Conservation (phyloP, 2,113 vertebrate genomes). For the Craseonycteris thonglongyai region DNA sequence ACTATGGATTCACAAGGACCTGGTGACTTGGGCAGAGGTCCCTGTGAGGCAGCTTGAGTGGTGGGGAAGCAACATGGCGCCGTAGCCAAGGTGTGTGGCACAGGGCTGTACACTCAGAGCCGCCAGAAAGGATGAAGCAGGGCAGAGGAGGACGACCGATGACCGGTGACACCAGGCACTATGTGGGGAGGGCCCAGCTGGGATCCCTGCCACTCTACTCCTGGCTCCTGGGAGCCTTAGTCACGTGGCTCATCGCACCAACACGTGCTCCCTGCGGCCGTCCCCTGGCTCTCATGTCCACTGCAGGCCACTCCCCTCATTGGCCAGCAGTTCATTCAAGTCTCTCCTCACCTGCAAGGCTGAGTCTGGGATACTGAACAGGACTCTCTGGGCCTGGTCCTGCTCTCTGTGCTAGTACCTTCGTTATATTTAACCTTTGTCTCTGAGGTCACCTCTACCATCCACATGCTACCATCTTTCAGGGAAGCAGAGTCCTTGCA, state of each 20-base stretch:
- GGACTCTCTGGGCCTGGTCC: background rate
- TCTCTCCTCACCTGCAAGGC: background rate
- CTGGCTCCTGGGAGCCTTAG: background rate
- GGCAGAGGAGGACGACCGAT: background rate
- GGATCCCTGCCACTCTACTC: background rate
- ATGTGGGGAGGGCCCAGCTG: background rate
- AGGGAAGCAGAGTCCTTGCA: background rate
- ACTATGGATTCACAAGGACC: accelerated
- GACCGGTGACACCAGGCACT: background rate
- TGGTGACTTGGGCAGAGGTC: background rate
- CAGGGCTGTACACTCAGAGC: background rate
- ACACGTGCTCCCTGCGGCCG: accelerated
- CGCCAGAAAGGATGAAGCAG: background rate
- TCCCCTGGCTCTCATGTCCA: background rate
- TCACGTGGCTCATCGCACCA: accelerated
- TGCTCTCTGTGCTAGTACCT: background rate
- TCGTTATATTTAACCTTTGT: background rate
- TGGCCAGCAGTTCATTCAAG: background rate
- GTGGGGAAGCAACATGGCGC: background rate
- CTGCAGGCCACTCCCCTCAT: background rate
- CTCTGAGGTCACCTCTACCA: background rate
- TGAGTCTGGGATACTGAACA: background rate
- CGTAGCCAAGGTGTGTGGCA: background rate
- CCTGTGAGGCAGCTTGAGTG: accelerated
- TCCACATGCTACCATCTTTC: background rate